A percentile compares a stretch with the other conserved stretches of the same genome.
Evolutionary conservation across 2,888 invertebrate species (phyloP).

Genomic region (Sinelater perroti): DNA sequence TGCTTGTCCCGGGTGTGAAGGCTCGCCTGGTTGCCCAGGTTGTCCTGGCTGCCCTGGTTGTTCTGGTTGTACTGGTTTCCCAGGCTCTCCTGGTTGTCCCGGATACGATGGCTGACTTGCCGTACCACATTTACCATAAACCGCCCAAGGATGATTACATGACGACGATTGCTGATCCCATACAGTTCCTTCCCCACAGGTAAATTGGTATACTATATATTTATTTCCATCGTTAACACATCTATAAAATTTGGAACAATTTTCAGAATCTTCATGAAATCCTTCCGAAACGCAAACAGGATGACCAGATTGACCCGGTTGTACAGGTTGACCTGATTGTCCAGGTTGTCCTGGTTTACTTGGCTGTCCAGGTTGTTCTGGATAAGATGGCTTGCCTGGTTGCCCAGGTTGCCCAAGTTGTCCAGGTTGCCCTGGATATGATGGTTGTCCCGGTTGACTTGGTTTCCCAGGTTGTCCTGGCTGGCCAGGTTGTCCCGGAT

Average conservation of each 20-base stretch:
- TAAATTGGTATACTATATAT: constrained; percentile 74
- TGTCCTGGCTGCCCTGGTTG: constrained; percentile 24
- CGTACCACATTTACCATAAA: constrained; percentile 39
- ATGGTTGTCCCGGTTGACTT: constrained; percentile 28
- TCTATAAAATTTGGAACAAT: constrained; percentile 80
- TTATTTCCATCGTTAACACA: constrained; percentile 73
- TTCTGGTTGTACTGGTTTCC: neutral
- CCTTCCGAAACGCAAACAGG: constrained; percentile 27
- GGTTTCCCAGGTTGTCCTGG: constrained; percentile 33
- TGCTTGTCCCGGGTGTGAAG: constrained; percentile 9
- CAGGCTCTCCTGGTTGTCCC: constrained; percentile 33
- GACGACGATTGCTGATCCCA: constrained; percentile 34
- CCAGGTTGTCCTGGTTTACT: constrained; percentile 10
- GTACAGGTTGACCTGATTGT: constrained; percentile 26
- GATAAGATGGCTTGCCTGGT: constrained; percentile 32
- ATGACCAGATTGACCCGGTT: constrained; percentile 22
- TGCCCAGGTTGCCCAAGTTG: constrained; percentile 62
- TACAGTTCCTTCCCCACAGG: constrained; percentile 63
- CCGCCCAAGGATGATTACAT: constrained; percentile 36
- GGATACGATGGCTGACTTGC: constrained; percentile 27
- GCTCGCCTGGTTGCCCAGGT: constrained; percentile 32
- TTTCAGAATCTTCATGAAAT: constrained; percentile 72
- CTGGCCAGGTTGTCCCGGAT: constrained; percentile 38
- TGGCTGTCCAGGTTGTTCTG: constrained; percentile 24
- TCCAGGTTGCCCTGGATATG: constrained; percentile 29